phyloP scores from a whole-genome alignment of 2,113 vertebrate species.

The Anarrhichthys ocellatus region DNA sequence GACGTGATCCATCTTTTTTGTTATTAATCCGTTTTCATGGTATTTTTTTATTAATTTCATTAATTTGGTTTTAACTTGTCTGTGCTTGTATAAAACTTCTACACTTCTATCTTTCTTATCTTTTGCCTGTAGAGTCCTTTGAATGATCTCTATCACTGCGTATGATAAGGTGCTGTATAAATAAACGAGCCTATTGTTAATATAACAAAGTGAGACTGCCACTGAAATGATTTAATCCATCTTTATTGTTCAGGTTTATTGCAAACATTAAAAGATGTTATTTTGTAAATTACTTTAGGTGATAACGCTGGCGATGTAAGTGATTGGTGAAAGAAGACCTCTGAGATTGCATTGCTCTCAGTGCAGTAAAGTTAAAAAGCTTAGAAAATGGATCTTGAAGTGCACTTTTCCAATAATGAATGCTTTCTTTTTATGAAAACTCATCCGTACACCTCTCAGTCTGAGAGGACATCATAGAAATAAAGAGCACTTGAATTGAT shows the following conservation, averaged over 20 bases:
- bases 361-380: neutral
- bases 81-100: no score
- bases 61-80: no score
- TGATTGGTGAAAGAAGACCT: neutral
- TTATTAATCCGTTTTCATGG: no score
- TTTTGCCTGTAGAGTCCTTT: no score
- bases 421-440: neutral
- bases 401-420: neutral
- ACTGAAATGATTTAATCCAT: neutral
- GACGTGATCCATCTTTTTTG: neutral
- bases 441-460: neutral
- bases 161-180: no score
- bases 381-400: neutral
- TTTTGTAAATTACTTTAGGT: neutral
- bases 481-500: slow-evolving; percentile 34
- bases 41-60: no score
- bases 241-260: neutral
- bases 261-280: neutral
- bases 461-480: slow-evolving; percentile 16
- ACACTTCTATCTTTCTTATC: no score
- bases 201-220: neutral
- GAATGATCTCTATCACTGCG: no score
- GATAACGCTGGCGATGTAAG: neutral
- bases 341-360: neutral
- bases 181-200: neutral